Percentiles rank a stretch among this genome's conserved stretches.
phyloP scores from a whole-genome alignment of 1,140 invertebrate species.

The Gryon sp. region DNA sequence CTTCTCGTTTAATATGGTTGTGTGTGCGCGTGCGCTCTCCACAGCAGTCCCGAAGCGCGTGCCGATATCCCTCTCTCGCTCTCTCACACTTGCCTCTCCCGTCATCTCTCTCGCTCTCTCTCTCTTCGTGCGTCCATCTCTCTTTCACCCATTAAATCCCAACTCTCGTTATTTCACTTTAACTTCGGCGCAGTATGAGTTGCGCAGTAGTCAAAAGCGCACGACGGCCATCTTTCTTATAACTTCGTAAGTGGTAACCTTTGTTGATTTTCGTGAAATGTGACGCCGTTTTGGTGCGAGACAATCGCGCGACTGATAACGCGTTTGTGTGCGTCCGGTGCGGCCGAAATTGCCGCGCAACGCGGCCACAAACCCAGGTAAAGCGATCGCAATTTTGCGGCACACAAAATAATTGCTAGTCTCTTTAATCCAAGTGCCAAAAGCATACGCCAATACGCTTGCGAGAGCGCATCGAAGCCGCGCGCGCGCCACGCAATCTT shows the following conservation, averaged over 20 bases:
- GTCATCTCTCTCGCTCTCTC: no score
- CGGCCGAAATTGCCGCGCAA: slow-evolving; percentile 56
- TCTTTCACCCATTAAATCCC: no score
- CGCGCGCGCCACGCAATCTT: background rate
- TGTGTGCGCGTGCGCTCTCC: slow-evolving; percentile 39
- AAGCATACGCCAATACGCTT: no score
- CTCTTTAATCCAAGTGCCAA: no score
- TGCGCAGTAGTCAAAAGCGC: slow-evolving; percentile 57
- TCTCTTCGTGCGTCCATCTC: no score
- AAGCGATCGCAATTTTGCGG: no score
- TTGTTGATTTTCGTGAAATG: slow-evolving; percentile 79
- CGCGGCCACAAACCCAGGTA: slow-evolving; percentile 60
- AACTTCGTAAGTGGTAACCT: slow-evolving; percentile 76
- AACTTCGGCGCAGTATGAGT: slow-evolving; percentile 51
- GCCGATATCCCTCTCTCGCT: slow-evolving; percentile 56
- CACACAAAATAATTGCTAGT: no score
- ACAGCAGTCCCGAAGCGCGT: slow-evolving; percentile 66
- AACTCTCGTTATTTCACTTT: no score
- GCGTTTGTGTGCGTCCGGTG: slow-evolving; percentile 49
- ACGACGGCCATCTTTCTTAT: slow-evolving; percentile 77
- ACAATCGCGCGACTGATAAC: slow-evolving; percentile 69
- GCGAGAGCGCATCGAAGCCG: slow-evolving; percentile 17
- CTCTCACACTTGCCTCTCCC: no score
- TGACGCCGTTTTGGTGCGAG: slow-evolving; percentile 75
- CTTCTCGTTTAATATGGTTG: slow-evolving; percentile 21